A percentile compares a stretch with the other conserved stretches of the same genome.
Evolutionary conservation across 2,888 invertebrate genomes (phyloP).

Genomic region (Drosophila yooni): DNA sequence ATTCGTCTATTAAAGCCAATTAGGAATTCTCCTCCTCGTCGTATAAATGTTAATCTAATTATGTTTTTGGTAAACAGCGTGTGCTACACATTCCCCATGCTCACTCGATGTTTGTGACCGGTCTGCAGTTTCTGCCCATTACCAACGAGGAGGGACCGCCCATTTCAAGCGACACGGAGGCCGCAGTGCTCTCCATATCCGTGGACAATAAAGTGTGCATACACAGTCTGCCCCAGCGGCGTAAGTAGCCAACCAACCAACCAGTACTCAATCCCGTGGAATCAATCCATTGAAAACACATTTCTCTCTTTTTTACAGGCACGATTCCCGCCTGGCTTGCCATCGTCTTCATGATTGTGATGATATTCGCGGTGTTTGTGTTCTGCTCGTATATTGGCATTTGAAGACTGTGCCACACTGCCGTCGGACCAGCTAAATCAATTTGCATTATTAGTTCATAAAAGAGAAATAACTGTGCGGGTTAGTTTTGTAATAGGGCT

Average conservation of each 20-base stretch:
- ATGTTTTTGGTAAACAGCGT: slow-evolving; percentile 86
- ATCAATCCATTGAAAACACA: neutral
- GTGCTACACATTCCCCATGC: slow-evolving; percentile 93
- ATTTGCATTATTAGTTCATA: slow-evolving; percentile 67
- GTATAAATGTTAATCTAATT: neutral
- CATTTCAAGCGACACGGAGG: slow-evolving; percentile 91
- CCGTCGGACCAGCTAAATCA: slow-evolving; percentile 42
- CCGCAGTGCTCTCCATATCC: slow-evolving; percentile 96
- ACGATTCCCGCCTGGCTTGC: slow-evolving; percentile 93
- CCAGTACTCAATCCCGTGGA: neutral
- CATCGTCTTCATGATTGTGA: slow-evolving; percentile 90
- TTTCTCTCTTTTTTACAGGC: slow-evolving; percentile 86
- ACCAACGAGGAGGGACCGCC: slow-evolving; percentile 89
- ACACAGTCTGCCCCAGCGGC: slow-evolving; percentile 92
- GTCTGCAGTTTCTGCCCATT: slow-evolving; percentile 95
- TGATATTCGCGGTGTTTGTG: slow-evolving; percentile 91
- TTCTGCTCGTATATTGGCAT: slow-evolving; percentile 94
- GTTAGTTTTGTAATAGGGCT: slow-evolving; percentile 39
- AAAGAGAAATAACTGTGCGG: slow-evolving; percentile 5
- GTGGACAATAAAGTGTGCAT: slow-evolving; percentile 97
- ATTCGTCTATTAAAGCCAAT: neutral
- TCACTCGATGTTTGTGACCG: slow-evolving; percentile 99
- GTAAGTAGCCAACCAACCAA: slow-evolving; percentile 86
- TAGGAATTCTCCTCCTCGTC: too few species aligned
- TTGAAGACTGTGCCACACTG: slow-evolving; percentile 79